Base-by-base conservation (phyloP, 2,113 vertebrate species). In the Heteronetta atricapilla region DNA sequence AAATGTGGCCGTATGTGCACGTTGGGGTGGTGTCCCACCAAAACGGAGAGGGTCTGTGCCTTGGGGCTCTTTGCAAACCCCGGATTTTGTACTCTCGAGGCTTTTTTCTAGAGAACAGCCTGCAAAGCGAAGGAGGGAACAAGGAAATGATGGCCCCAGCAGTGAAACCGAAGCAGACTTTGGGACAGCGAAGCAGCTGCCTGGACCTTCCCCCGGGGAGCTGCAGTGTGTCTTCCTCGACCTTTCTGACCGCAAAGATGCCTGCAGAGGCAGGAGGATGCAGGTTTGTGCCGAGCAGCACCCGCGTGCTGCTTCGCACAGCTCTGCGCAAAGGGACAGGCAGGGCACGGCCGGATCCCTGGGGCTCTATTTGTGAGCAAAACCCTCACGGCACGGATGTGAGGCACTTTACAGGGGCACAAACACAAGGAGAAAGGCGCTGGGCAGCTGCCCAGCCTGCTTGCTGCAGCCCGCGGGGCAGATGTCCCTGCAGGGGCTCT, bases 391-490 rank as follows among this genome's bases (percentile, higher is more conserved):
- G 28, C 0, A 11, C 29, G 13, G 19, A 8, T 3, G 1, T 2
- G 62, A 59, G 44, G 59, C 0, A 1, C 4, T 56, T 26, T 56
- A 15, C 21, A 34, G 44, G 55, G 60, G 3, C 21, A 31, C 12
- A n/a, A 21, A 15, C 5, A 4, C 5, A 7, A 3, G 4, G 17
- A 2, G 3, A 33, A 79, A 22, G 21, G 68, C 25, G 6, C 67
- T 26, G 46, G 9, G 33, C 44, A 46, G 29, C 10, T 0, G 2
- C 63, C 13, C 78, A 34, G n/a, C 82, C 58, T 3, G 36, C 44
- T 25, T 16, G 34, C 66, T 4, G 52, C 58, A 1, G 5, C 0
- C 18, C 26, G 2, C 0, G 0, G 40, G 70, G 55, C 67, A 33
- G 50, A 23, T 1, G 89, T 70, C 34, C 26, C 87, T 29, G 90